A percentile compares a stretch with the other conserved stretches of the same genome.
Evolutionary conservation across 1,140 invertebrate genomes (phyloP).

Genomic region (Pseudomyrmex cubaensis): DNA sequence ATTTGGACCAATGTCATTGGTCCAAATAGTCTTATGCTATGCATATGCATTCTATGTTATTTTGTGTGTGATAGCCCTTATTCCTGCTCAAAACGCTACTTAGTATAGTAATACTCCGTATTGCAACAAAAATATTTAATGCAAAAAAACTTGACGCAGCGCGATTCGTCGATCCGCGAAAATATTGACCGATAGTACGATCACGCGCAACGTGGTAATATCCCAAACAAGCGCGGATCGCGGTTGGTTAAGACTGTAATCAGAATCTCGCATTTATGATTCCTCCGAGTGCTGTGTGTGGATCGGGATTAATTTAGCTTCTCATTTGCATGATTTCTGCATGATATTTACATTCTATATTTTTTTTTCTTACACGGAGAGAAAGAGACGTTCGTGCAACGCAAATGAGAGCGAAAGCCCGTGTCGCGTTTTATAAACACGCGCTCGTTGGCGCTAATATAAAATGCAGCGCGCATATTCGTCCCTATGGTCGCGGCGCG

Average conservation of each 20-base stretch:
- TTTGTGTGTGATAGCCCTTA: no score
- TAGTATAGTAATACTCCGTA: no score
- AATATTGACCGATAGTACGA: not conserved
- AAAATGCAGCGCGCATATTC: constrained; percentile 41
- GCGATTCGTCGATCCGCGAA: constrained; percentile 8
- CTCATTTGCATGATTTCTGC: constrained; percentile 51
- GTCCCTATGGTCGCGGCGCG: not conserved
- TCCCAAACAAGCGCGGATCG: not conserved
- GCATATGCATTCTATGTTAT: no score
- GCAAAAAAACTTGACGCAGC: not conserved
- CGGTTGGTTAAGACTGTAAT: constrained; percentile 34
- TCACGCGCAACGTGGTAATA: not conserved
- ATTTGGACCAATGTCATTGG: no score
- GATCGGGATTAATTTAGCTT: constrained; percentile 47
- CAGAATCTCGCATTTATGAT: constrained; percentile 24
- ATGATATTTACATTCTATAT: constrained; percentile 55
- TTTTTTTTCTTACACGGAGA: constrained; percentile 18
- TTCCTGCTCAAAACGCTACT: no score
- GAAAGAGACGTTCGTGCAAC: constrained; percentile 27
- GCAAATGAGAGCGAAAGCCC: constrained; percentile 48
- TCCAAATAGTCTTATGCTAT: no score
- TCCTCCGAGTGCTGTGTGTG: constrained; percentile 1
- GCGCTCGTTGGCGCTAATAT: constrained; percentile 25
- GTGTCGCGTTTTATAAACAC: constrained; percentile 37
- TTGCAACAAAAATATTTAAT: no score